Conservation (phyloP, 2,113 vertebrate species). For the Halcyon malimbica region DNA sequence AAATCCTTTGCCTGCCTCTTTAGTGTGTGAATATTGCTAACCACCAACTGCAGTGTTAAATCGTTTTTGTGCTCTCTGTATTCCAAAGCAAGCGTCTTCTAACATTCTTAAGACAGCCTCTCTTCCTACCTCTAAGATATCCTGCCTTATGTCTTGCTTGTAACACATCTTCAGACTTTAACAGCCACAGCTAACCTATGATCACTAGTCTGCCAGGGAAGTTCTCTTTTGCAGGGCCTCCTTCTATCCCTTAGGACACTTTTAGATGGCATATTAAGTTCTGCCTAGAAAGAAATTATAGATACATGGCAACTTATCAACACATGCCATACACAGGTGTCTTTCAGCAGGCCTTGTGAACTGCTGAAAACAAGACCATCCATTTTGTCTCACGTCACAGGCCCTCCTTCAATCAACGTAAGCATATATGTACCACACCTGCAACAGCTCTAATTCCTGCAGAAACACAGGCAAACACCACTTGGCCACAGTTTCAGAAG, state of each 20-base stretch:
- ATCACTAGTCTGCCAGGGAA: background rate
- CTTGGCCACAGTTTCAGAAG: background rate
- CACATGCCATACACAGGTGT: fast-evolving
- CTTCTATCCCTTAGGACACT: background rate
- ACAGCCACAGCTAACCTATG: background rate
- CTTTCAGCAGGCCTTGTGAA: background rate
- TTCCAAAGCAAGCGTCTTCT: background rate
- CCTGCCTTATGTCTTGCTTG: background rate
- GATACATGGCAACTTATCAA: background rate
- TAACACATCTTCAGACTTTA: background rate
- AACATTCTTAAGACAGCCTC: background rate
- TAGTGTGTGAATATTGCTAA: background rate
- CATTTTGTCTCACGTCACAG: background rate
- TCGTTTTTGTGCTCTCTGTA: background rate
- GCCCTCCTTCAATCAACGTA: background rate
- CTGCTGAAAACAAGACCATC: background rate
- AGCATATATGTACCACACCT: background rate
- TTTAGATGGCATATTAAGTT: background rate
- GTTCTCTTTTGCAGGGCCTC: background rate
- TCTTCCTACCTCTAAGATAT: background rate
- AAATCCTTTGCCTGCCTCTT: background rate
- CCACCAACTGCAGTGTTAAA: background rate
- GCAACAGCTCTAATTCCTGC: background rate
- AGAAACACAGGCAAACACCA: background rate
- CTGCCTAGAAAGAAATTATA: background rate